Evolutionary conservation across 2,113 vertebrate genomes (phyloP).

Genomic region (Procavia capensis): DNA sequence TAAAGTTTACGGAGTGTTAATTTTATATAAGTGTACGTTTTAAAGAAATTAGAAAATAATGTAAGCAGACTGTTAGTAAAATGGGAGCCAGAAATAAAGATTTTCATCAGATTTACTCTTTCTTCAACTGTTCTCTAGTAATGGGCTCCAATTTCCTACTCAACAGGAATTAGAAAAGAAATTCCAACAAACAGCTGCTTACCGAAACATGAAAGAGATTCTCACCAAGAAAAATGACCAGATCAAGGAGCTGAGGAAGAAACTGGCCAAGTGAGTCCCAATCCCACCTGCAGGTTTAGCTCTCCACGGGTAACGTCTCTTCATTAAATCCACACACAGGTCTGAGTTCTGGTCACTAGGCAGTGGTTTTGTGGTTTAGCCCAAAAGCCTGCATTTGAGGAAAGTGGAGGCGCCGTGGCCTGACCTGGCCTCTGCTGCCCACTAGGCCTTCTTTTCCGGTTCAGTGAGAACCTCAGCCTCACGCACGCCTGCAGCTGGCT

Average conservation of each 20-base stretch:
- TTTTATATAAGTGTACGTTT: not conserved
- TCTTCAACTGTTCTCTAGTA: not conserved
- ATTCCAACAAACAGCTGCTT: slow-evolving; percentile 97
- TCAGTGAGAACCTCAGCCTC: not conserved
- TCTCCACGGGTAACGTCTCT: not conserved
- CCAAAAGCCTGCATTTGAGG: not conserved
- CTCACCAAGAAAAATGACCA: slow-evolving; percentile 97
- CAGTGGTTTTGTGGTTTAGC: not conserved
- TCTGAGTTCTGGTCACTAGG: too few relatives aligned
- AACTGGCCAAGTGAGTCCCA: slow-evolving; percentile 90
- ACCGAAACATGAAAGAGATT: slow-evolving; percentile 99
- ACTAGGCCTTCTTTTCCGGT: not conserved
- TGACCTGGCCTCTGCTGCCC: fast-evolving
- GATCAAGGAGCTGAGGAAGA: slow-evolving; percentile 95
- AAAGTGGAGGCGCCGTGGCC: not conserved
- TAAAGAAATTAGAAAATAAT: slow-evolving; percentile 35
- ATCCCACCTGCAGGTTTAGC: fast-evolving
- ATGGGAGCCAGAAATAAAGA: not conserved
- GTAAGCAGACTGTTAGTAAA: not conserved
- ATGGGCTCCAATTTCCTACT: not conserved
- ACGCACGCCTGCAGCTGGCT: fast-evolving
- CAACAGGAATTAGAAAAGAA: slow-evolving; percentile 96
- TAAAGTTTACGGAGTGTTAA: not conserved
- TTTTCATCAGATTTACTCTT: not conserved
- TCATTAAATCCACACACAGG: not conserved